Base-by-base conservation (phyloP, 1,140 invertebrate genomes). In the Halesus radiatus region DNA sequence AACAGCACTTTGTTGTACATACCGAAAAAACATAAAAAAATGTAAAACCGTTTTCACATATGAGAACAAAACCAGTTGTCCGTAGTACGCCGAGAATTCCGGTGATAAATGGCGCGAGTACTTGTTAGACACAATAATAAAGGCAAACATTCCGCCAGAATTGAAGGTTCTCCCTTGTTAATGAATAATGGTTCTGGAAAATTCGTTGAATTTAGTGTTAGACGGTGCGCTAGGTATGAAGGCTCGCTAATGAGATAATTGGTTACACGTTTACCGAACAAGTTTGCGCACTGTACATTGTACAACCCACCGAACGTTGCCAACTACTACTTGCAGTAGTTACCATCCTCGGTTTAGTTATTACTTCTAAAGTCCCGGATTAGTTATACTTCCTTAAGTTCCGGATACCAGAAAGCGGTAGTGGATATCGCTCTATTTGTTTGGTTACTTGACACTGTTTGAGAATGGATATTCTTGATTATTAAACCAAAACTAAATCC, bases 111-210 rank as follows among this genome's bases (percentile, higher is more conserved):
- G 68, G 20, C n/a, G n/a, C 22, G 52, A 53, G 50, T n/a, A 29
- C 22, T 72, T 72, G 68, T 26, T 72, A 26, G 13, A 72, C 68
- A 72, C n/a, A 50, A 26, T 53, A 72, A 72, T 72, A 53, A 72
- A 45, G 22, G 22, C 15, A n/a, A 32, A 64, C 26, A 68, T 32
- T 0, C 58, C 8, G 23, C 58, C 8, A 45, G 10, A 45, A 66
- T 66, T 37, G 62, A 32, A 16, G 22, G 13, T 29, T 37, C 23
- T 66, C 29, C 26, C 8, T 32, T 26, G 62, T 66, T 26, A 16
- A 29, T 29, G 22, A 66, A 66, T 66, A 26, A 29, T 7, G 62
- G 3, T 37, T 10, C 22, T 16, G 15, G 7, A 60, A 66, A 66
- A 32, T 32, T 23, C 16, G 62, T 16, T 37, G 29, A n/a, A 66